Conservation (phyloP, 2,113 vertebrate species). For the Limnothrissa miodon region DNA sequence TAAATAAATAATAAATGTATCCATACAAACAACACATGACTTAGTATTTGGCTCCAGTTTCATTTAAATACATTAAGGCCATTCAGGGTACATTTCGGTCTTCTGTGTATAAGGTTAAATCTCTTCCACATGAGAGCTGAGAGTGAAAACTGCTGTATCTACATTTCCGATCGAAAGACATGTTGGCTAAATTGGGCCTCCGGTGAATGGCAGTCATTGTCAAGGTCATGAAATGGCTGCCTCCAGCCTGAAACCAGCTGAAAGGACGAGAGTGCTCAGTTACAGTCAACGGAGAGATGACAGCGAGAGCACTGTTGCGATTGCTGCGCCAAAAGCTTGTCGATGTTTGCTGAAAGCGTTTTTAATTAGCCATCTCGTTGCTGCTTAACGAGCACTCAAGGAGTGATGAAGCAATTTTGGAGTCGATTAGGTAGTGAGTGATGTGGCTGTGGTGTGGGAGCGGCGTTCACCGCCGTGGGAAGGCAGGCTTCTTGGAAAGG, state of each 20-base stretch:
- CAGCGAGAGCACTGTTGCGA: slow-evolving; percentile 31
- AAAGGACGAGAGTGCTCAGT: background rate
- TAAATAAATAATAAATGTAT: no score
- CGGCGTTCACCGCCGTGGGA: slow-evolving; percentile 34
- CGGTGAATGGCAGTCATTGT: slow-evolving; percentile 12
- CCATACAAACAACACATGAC: background rate
- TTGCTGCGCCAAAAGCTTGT: slow-evolving; percentile 52
- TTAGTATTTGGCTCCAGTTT: no score
- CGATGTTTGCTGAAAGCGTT: slow-evolving; percentile 54
- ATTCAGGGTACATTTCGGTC: no score
- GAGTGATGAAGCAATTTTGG: slow-evolving; percentile 60
- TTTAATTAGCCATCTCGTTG: slow-evolving; percentile 61
- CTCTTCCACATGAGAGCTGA: background rate
- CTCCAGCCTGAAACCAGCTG: background rate
- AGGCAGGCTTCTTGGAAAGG: slow-evolving; percentile 11
- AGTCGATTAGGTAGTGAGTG: slow-evolving; percentile 60
- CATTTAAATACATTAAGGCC: no score
- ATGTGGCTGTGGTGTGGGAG: slow-evolving; percentile 53
- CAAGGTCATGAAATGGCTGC: background rate
- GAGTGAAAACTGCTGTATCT: background rate
- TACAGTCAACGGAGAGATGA: slow-evolving; percentile 35
- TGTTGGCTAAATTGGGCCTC: background rate
- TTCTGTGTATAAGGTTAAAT: background rate
- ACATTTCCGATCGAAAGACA: slow-evolving; percentile 32
- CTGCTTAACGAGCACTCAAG: slow-evolving; percentile 50